These are phyloP conservation scores for Solenopsis fugax DNA, from an alignment of 1,140 invertebrate species.

Conservation along the genomic window DNA sequence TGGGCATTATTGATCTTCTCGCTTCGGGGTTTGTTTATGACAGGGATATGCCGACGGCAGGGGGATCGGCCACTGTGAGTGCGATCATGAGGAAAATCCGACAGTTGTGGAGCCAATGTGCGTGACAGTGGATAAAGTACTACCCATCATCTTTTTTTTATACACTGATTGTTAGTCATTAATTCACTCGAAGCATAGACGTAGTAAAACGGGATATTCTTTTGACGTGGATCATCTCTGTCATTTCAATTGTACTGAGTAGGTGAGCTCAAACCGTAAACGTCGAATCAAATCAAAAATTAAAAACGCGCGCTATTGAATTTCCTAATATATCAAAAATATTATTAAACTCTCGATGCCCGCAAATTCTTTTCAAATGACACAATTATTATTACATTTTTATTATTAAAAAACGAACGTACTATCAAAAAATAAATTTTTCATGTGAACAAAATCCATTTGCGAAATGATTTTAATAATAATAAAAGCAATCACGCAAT, in stretches of 20 bases:
- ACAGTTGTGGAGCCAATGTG: constrained; percentile 60
- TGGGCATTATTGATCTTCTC: constrained; percentile 63
- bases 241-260: neutral
- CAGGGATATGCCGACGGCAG: constrained; percentile 48
- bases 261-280: constrained; percentile 12
- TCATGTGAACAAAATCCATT: neutral
- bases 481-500: no score
- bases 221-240: constrained; percentile 17
- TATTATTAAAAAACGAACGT: neutral
- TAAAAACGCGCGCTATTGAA: neutral
- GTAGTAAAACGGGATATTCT: constrained; percentile 33
- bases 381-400: constrained; percentile 7
- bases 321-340: neutral
- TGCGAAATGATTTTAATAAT: neutral
- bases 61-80: constrained; percentile 23
- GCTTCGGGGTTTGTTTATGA: constrained; percentile 62
- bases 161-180: constrained; percentile 45
- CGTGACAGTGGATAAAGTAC: constrained; percentile 55
- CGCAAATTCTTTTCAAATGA: neutral
- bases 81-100: constrained; percentile 64
- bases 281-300: neutral
- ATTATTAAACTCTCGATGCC: neutral
- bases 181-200: constrained; percentile 23
- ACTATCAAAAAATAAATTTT: neutral
- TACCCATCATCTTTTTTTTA: constrained; percentile 53